phyloP scores from a whole-genome alignment of 1,140 invertebrate genomes.

The Tetragonula clypearis region DNA sequence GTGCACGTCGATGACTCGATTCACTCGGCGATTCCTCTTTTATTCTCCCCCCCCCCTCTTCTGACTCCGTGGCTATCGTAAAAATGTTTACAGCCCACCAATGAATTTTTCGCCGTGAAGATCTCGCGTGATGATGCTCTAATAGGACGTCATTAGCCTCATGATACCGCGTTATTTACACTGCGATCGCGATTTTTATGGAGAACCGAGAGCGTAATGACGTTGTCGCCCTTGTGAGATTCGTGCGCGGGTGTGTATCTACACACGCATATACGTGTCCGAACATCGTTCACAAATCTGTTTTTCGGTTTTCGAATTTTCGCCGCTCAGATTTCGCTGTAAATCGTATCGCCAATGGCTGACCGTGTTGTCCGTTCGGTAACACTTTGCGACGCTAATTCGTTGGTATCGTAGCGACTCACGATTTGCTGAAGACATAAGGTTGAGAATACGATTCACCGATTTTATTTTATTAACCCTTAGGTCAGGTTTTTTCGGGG shows the following conservation, averaged over 20 bases:
- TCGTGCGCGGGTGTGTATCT: background rate
- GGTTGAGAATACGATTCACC: background rate
- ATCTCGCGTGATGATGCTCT: slow-evolving; percentile 58
- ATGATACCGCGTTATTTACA: slow-evolving; percentile 70
- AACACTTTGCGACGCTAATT: background rate
- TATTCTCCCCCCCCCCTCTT: background rate
- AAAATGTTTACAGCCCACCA: slow-evolving; percentile 58
- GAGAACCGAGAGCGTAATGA: slow-evolving; percentile 60
- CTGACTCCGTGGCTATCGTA: slow-evolving; percentile 29
- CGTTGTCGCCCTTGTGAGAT: slow-evolving; percentile 47
- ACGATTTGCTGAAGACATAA: too few species aligned
- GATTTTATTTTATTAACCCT: background rate
- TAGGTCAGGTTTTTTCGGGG: too few species aligned
- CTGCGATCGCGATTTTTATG: slow-evolving; percentile 57
- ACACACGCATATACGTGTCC: too few species aligned
- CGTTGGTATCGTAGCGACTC: background rate
- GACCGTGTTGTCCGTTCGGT: background rate
- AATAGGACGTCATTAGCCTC: slow-evolving; percentile 73
- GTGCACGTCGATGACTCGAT: background rate
- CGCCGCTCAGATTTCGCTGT: background rate
- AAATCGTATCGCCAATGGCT: slow-evolving; percentile 4
- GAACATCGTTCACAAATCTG: slow-evolving; percentile 6
- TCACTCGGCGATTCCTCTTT: background rate
- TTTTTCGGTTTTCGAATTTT: too few species aligned
- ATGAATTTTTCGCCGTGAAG: slow-evolving; percentile 59